Evolutionary conservation across 2,797 vertebrate genomes (phyloP).

Genomic region (Sciurus vulgaris): DNA sequence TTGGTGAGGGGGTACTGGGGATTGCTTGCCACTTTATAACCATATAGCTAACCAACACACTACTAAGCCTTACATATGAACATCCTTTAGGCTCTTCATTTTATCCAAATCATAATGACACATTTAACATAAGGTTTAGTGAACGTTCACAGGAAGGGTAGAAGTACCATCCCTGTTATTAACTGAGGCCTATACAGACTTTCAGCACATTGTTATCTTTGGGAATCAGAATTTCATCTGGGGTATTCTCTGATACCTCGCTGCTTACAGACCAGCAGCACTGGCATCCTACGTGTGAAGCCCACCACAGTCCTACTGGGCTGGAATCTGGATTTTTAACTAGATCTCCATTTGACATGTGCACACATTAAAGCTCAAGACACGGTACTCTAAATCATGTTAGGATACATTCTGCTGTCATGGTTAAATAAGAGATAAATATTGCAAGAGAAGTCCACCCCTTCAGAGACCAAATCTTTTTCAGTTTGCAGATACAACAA

Average conservation of each 20-base stretch:
- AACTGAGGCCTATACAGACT: neutral
- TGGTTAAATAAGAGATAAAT: neutral
- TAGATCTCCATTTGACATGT: neutral
- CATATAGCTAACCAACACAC: neutral
- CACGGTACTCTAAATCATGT: neutral
- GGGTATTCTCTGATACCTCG: neutral
- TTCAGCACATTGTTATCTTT: neutral
- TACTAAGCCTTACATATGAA: neutral
- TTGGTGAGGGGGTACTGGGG: no score
- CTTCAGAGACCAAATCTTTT: slow-evolving; percentile 49
- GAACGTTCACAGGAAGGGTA: neutral
- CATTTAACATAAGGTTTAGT: neutral
- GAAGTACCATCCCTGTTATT: neutral
- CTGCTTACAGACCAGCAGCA: neutral
- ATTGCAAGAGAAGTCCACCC: neutral
- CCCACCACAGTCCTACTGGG: neutral
- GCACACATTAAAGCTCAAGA: neutral
- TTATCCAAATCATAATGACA: neutral
- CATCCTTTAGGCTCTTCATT: neutral
- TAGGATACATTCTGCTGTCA: neutral
- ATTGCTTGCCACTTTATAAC: neutral
- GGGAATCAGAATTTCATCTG: neutral
- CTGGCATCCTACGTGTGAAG: neutral
- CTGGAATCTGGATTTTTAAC: slow-evolving; percentile 16
- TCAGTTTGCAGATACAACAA: slow-evolving; percentile 6